Evolutionary conservation across 2,113 vertebrate species (phyloP).

Genomic region (Mastomys coucha): DNA sequence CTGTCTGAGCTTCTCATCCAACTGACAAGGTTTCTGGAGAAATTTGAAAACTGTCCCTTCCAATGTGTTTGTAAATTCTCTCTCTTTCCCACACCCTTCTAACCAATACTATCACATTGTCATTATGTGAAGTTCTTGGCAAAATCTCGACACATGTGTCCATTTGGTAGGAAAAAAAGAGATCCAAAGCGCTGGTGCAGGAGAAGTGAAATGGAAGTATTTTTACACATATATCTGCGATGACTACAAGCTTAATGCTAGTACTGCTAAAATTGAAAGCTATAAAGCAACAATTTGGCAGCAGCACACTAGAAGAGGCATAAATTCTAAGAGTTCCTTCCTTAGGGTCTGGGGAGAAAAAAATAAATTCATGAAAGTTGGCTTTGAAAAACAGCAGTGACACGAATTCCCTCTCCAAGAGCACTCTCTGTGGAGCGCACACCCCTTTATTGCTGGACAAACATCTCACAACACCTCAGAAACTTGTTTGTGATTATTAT

Average conservation of each 20-base stretch:
- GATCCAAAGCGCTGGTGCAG: not conserved
- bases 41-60: not conserved
- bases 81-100: constrained; percentile 21
- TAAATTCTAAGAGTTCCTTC: constrained; percentile 21
- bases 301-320: not conserved
- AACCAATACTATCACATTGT: not conserved
- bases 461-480: not conserved
- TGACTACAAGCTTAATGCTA: not conserved
- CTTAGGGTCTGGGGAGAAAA: not conserved
- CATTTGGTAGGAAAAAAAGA: not conserved
- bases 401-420: not conserved
- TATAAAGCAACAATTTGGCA: constrained; percentile 38
- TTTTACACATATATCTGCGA: constrained; percentile 13
- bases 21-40: constrained; percentile 41
- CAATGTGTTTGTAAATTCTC: constrained; percentile 30
- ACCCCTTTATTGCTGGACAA: not conserved
- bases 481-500: constrained; percentile 38
- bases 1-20: not conserved
- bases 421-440: not conserved
- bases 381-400: not conserved
- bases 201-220: not conserved
- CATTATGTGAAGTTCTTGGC: not conserved
- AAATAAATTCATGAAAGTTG: not conserved
- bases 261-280: constrained; percentile 37
- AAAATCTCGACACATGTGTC: constrained; percentile 40